Evolutionary conservation across 2,888 invertebrate genomes (phyloP).

Genomic region (Nomada lathburiana): DNA sequence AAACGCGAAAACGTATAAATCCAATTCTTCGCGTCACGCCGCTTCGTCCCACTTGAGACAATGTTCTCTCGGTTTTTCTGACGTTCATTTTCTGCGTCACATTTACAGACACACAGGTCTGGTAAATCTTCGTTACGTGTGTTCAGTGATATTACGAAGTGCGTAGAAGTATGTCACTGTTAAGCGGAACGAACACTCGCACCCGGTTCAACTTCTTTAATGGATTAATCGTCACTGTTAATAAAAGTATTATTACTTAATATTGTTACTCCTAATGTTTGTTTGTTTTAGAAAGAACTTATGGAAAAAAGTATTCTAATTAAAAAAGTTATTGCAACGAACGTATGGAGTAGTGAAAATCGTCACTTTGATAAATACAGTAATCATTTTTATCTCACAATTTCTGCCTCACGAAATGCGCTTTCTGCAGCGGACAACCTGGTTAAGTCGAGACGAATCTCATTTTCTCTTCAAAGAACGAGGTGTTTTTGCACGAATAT

Average conservation of each 20-base stretch:
- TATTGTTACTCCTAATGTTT: too few species aligned
- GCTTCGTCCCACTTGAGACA: slow-evolving; percentile 28
- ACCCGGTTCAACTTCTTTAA: too few species aligned
- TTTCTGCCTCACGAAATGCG: neutral
- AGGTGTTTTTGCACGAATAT: slow-evolving; percentile 13
- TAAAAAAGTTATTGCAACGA: too few species aligned
- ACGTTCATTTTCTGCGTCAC: slow-evolving; percentile 24
- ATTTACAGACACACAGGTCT: slow-evolving; percentile 3
- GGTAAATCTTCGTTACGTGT: neutral
- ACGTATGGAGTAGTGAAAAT: too few species aligned
- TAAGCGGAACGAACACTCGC: slow-evolving; percentile 1
- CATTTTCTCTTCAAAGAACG: neutral
- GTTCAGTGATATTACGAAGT: slow-evolving; percentile 3
- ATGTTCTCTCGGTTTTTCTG: slow-evolving; percentile 21
- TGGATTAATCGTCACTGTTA: too few species aligned
- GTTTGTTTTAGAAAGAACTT: too few species aligned
- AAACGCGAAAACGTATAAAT: slow-evolving; percentile 38
- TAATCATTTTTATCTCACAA: too few species aligned
- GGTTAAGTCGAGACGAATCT: neutral
- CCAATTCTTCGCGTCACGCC: slow-evolving; percentile 28
- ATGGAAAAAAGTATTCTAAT: too few species aligned
- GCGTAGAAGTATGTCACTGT: neutral
- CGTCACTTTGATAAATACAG: too few species aligned
- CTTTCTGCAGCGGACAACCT: neutral
- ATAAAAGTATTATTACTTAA: too few species aligned